Base-by-base conservation (phyloP, 2,888 invertebrate genomes). In the Orchestes rusci region DNA sequence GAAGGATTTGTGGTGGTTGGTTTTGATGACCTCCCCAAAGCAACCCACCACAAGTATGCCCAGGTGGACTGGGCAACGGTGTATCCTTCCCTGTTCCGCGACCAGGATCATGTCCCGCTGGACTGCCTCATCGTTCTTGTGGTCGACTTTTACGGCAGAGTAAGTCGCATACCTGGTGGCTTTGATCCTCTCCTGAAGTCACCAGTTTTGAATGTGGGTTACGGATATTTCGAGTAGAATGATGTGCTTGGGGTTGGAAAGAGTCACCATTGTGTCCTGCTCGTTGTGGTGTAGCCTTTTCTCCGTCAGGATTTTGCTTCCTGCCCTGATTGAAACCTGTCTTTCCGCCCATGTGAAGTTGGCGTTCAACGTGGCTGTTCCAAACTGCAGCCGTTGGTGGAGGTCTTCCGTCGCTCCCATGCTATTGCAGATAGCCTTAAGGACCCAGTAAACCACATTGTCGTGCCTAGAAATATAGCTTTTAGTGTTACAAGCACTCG, bases 381-480 rank as follows among this genome's bases (percentile, higher is more conserved):
- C 41, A 35, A 43, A 43, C 18, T 39, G 49, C 7, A 54, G 33
- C 13, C 33, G 27, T 16, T 31, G 39, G 16, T 16, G 19, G 4
- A 7, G 7, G 1, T 47, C 16, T 12, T 37, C 23, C 3, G 47
- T 41, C 5, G 52, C 46, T 19, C 35, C 30, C 13, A 50, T 36
- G 15, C 17, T 33, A 2, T n/a, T 34, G 10, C 48, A 19, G 8
- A 52, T n/a, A 4, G 44, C 23, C 28, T 44, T 52, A 2, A 50
- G 33, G 1, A 39, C 23, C 51, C 52, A 54, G 23, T 52, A 47
- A 1, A 56, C 56, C 5, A 53, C 51, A n/a, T 41, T 33, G 39
- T 56, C 55, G 43, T 56, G 55, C 12, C 55, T 27, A 2, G 52
- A 34, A 16, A 29, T 54, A 31, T 48, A 56, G 7, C 45, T 44